phyloP scores from a whole-genome alignment of 2,797 vertebrate species.

The Acipenser transmontanus region DNA sequence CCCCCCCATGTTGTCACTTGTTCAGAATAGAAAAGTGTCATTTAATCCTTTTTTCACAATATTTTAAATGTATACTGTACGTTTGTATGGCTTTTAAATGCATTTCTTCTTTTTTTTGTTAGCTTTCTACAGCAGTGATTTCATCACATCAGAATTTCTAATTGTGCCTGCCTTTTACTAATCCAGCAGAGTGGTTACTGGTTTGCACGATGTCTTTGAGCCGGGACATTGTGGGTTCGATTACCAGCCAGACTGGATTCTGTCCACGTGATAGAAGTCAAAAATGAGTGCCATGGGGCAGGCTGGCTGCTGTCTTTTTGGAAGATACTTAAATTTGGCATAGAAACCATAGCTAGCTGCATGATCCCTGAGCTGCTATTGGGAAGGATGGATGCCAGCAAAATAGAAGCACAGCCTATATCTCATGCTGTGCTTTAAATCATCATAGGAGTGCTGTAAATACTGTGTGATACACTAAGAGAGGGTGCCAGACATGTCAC shows the following conservation, averaged over 20 bases:
- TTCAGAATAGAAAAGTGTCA: too few species aligned
- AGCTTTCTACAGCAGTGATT: slow-evolving; percentile 65
- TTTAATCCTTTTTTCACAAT: too few species aligned
- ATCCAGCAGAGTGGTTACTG: slow-evolving; percentile 5
- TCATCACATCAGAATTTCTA: slow-evolving; percentile 66
- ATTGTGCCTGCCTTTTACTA: slow-evolving; percentile 49
- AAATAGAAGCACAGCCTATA: neutral
- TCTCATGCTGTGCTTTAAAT: neutral
- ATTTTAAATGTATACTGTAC: neutral
- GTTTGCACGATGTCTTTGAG: slow-evolving; percentile 8
- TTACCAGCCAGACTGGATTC: neutral
- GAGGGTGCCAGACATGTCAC: too few species aligned
- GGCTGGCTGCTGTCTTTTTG: neutral
- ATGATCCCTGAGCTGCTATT: neutral
- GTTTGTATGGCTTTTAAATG: slow-evolving; percentile 7
- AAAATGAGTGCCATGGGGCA: slow-evolving; percentile 8
- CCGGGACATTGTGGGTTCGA: slow-evolving; percentile 40
- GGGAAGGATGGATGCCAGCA: neutral
- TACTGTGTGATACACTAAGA: too few species aligned
- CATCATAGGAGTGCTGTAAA: too few species aligned
- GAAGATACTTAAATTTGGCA: slow-evolving; percentile 11
- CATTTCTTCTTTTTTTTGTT: slow-evolving; percentile 43
- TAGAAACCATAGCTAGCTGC: neutral
- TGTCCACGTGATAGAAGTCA: slow-evolving; percentile 10
- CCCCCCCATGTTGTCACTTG: too few species aligned